These are phyloP conservation scores for Drosophila atripex DNA, from an alignment of 2,888 invertebrate species.

Conservation along the genomic window DNA sequence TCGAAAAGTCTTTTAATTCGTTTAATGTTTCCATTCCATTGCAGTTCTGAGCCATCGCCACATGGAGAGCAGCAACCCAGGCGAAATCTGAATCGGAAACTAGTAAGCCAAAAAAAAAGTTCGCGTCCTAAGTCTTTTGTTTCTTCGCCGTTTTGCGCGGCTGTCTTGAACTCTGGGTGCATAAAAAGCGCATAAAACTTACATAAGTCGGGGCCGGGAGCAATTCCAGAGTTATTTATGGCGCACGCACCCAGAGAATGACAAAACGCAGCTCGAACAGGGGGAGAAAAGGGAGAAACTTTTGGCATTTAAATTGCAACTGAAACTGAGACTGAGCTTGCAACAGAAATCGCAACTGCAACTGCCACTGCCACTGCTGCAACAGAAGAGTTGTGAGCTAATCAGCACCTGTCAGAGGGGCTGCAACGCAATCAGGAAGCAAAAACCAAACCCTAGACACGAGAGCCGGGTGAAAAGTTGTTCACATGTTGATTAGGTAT, in stretches of 20 bases:
- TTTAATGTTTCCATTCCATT: background rate
- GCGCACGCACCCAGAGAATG: conserved; percentile 49
- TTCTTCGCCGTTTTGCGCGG: background rate
- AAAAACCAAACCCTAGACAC: conserved; percentile 44
- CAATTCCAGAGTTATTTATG: conserved; percentile 59
- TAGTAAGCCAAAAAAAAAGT: conserved; percentile 40
- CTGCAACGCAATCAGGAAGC: conserved; percentile 74
- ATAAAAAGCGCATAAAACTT: conserved; percentile 12
- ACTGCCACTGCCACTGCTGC: conserved; percentile 18
- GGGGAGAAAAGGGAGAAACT: conserved; percentile 27
- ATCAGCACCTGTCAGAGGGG: conserved; percentile 72
- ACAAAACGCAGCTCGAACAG: conserved; percentile 27
- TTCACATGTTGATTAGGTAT: conserved; percentile 44
- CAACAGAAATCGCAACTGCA: conserved; percentile 20
- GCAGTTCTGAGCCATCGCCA: background rate
- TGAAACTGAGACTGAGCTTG: conserved; percentile 4
- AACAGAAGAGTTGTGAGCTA: conserved; percentile 46
- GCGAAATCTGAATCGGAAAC: conserved; percentile 33
- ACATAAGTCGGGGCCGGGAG: conserved; percentile 19
- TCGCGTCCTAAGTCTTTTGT: conserved; percentile 69
- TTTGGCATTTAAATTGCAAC: conserved; percentile 45
- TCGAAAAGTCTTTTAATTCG: background rate
- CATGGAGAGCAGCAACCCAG: background rate
- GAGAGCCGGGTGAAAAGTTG: conserved; percentile 11
- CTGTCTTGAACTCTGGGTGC: background rate